phyloP scores from a whole-genome alignment of 2,797 vertebrate species.

The Botia kubotai region DNA sequence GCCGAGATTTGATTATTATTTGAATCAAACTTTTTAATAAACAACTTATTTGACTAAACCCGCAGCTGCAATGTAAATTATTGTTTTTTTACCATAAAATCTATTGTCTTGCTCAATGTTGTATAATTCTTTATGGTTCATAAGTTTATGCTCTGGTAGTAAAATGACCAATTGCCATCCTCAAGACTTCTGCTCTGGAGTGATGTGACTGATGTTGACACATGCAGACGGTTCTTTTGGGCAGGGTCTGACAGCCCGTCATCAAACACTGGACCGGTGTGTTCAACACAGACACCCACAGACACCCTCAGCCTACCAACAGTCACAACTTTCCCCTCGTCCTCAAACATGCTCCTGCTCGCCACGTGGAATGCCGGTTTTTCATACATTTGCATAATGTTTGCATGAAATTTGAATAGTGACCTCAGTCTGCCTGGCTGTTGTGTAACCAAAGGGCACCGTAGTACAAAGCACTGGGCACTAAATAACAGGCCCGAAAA shows the following conservation, averaged over 20 bases:
- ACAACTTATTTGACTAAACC: too few relatives aligned
- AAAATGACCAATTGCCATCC: too few relatives aligned
- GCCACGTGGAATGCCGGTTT: slow-evolving; percentile 47
- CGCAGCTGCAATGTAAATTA: too few relatives aligned
- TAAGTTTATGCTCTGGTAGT: too few relatives aligned
- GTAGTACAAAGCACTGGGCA: slow-evolving; percentile 3
- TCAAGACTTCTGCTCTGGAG: not conserved
- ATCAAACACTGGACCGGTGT: not conserved
- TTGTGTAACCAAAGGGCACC: slow-evolving; percentile 44
- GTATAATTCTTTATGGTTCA: too few relatives aligned
- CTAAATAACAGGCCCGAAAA: slow-evolving; percentile 18
- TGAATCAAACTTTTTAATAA: too few relatives aligned
- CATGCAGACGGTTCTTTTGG: not conserved
- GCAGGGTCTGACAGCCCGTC: not conserved
- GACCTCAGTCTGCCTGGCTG: slow-evolving; percentile 33
- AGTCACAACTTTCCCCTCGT: slow-evolving; percentile 26
- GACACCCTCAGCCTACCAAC: slow-evolving; percentile 15
- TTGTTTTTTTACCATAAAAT: too few relatives aligned
- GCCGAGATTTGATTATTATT: too few relatives aligned
- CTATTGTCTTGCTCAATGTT: too few relatives aligned
- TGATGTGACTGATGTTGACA: slow-evolving; percentile 5
- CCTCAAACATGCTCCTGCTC: slow-evolving; percentile 32
- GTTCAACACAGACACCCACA: slow-evolving; percentile 10
- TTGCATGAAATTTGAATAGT: slow-evolving; percentile 65
- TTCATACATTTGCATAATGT: slow-evolving; percentile 66